Percentiles rank a stretch among this genome's conserved stretches.
Evolutionary conservation across 2,797 vertebrate genomes (phyloP).

Genomic region (Artibeus lituratus): DNA sequence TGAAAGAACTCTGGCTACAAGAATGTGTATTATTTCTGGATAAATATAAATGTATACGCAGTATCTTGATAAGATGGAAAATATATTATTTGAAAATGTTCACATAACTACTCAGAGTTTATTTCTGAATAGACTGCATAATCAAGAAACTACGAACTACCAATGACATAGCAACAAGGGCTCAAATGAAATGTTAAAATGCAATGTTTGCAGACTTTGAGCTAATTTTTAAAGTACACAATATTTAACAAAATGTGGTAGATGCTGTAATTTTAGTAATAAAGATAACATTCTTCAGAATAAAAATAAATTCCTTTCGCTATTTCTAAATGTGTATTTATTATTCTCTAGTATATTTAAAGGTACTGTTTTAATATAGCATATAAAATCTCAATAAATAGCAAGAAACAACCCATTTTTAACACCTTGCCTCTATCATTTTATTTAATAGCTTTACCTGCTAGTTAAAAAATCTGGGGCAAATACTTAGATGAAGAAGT

Average conservation of each 20-base stretch:
- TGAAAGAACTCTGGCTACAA: conserved; percentile 65
- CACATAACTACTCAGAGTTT: background rate
- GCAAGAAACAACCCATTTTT: background rate
- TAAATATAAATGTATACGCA: conserved; percentile 61
- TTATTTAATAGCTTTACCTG: background rate
- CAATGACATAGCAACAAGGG: background rate
- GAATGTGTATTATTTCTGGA: conserved; percentile 71
- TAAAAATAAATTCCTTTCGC: background rate
- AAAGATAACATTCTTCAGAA: conserved; percentile 12
- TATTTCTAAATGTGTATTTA: background rate
- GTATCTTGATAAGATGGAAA: conserved; percentile 28
- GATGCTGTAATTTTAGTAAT: background rate
- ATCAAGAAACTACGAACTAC: background rate
- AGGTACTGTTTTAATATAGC: background rate
- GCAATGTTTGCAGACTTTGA: background rate
- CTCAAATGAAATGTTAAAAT: background rate
- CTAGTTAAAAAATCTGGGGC: background rate
- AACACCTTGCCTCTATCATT: background rate
- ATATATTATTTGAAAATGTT: conserved; percentile 59
- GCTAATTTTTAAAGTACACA: background rate
- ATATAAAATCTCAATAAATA: conserved; percentile 13
- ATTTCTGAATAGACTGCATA: background rate
- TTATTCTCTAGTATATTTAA: background rate
- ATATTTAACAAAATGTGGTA: background rate
- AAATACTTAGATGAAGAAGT: background rate